phyloP scores from a whole-genome alignment of 2,888 invertebrate species.

The Dolomedes plantarius region DNA sequence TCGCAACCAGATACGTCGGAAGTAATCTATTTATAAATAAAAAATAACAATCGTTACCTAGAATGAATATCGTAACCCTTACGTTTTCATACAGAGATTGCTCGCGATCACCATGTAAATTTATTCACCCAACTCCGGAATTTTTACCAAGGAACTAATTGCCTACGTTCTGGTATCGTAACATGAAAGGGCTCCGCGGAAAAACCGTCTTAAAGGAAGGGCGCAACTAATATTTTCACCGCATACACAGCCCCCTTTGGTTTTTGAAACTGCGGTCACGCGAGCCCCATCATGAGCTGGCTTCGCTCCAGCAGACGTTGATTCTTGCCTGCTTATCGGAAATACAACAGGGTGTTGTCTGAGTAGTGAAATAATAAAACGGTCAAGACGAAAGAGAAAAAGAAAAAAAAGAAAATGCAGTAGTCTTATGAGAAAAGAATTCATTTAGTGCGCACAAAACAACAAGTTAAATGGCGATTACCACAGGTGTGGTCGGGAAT shows the following conservation, averaged over 20 bases:
- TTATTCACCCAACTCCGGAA: too few relatives aligned
- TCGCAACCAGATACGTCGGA: too few relatives aligned
- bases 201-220: too few relatives aligned
- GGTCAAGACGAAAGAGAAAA: not conserved
- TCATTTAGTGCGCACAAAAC: constrained; percentile 50
- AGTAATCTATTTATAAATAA: too few relatives aligned
- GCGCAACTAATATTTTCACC: not conserved
- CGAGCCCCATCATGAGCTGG: constrained; percentile 6
- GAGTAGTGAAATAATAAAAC: constrained; percentile 49
- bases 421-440: constrained; percentile 57
- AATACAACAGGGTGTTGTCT: constrained; percentile 68
- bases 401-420: constrained; percentile 20
- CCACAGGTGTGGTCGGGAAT: constrained; percentile 61
- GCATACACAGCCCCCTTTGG: not conserved
- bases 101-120: too few relatives aligned
- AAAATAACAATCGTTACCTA: too few relatives aligned
- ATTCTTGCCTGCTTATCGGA: constrained; percentile 25
- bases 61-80: too few relatives aligned
- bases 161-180: too few relatives aligned
- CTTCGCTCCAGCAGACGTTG: not conserved
- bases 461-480: constrained; percentile 63
- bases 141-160: too few relatives aligned
- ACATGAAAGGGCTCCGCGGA: too few relatives aligned
- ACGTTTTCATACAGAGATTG: too few relatives aligned
- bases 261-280: constrained; percentile 6